These are phyloP conservation scores for Diarsia rubi DNA, from an alignment of 2,888 invertebrate species.

Conservation along the genomic window DNA sequence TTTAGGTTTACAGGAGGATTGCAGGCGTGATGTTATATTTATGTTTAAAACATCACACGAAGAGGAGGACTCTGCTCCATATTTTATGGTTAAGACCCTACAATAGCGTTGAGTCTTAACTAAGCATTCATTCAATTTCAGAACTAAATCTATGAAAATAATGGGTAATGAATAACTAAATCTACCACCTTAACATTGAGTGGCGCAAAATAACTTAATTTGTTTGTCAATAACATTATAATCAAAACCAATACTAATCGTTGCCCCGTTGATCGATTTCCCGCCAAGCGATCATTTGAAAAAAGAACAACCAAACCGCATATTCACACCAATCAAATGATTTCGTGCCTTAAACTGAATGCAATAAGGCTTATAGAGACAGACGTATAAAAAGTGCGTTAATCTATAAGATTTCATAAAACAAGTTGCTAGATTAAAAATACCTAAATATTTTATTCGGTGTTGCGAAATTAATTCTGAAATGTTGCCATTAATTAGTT, in stretches of 20 bases:
- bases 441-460: slow-evolving; percentile 44
- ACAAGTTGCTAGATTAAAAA: slow-evolving; percentile 30
- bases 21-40: no score
- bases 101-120: neutral
- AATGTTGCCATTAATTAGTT: slow-evolving; percentile 51
- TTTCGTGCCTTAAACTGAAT: slow-evolving; percentile 15
- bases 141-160: neutral
- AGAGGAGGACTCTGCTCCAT: no score
- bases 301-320: slow-evolving; percentile 35
- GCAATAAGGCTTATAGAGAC: neutral
- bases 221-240: slow-evolving; percentile 57
- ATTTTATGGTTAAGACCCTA: neutral
- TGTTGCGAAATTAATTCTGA: slow-evolving; percentile 54
- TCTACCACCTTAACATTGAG: slow-evolving; percentile 16
- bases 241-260: slow-evolving; percentile 50
- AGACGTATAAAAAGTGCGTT: slow-evolving; percentile 31
- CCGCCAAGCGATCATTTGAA: slow-evolving; percentile 50
- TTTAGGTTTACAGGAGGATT: no score
- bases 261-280: slow-evolving; percentile 48
- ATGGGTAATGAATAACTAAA: neutral
- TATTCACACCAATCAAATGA: slow-evolving; percentile 18
- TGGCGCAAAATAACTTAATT: slow-evolving; percentile 43
- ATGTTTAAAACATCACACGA: no score
- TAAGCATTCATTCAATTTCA: neutral
- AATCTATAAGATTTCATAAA: slow-evolving; percentile 55